Evolutionary conservation across 2,797 vertebrate species (phyloP), one percentile per base, ranked within the genome.

Genomic region (Amphiprion clarkii): DNA sequence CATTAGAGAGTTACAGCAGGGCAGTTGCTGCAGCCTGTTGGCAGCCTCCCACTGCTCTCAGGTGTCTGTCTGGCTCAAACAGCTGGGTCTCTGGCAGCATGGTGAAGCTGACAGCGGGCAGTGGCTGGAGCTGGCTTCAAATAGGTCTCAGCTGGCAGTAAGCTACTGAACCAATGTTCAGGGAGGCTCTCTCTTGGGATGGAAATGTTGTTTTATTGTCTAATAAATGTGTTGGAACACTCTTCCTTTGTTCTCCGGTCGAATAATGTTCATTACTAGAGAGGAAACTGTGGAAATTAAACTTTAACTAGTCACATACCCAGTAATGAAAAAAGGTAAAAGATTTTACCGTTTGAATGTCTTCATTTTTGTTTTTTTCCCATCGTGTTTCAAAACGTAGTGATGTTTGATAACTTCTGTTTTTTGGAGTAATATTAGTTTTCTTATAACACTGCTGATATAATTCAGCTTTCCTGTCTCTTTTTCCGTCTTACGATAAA

Each of bases 61-160:
- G 83, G 85, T 87, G 88, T 79, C 62, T 84, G 74, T 70, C 78
- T 85, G 69, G 33, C 71, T 67, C 46, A 55, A 89, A 77, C 81
- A 90, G 78, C 88, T 88, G 85, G 64, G 84, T 83, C 74, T 83
- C 74, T 85, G 88, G 87, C 85, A 87, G 73, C 59, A 70, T 40
- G 40, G 51, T 48, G 61, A 78, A 70, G 62, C 7, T 68, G 79
- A 81, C 76, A 76, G 78, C 67, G 67, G 74, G 74, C 68, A 70
- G 42, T 82, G 85, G 81, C 76, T 77, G 71, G 64, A 83, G 39
- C 27, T 81, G 78, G 88, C 81, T 78, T 76, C 69, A 83, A 53
- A 68, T 55, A 76, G 76, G 71, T 66, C 88, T 90, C 87, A 92
- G 89, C 81, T 86, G 87, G 76, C 85, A 55, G 40, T 39, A 69